Conservation (phyloP, 2,888 invertebrate genomes). For the Neoscelio sp. region DNA sequence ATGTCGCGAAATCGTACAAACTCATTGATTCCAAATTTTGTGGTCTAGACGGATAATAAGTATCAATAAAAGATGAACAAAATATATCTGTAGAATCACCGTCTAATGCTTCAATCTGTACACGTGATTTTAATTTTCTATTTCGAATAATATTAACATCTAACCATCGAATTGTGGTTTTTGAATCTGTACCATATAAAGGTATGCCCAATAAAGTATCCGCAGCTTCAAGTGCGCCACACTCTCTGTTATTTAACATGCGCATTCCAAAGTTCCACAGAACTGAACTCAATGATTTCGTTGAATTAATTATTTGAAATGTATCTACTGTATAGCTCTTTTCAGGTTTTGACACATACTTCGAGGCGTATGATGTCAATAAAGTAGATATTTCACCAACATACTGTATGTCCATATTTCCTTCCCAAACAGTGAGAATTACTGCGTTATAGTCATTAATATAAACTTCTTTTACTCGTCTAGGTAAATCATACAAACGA, state of each 20-base stretch:
- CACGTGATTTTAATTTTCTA: slow-evolving; percentile 43
- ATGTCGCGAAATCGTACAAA: slow-evolving; percentile 64
- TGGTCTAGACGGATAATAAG: slow-evolving; percentile 71
- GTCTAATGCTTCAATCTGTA: slow-evolving; percentile 68
- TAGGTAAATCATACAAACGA: slow-evolving; percentile 74
- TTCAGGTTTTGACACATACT: slow-evolving; percentile 75
- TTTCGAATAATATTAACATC: slow-evolving; percentile 68
- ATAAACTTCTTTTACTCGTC: slow-evolving; percentile 63
- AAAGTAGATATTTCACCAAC: slow-evolving; percentile 73
- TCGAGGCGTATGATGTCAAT: slow-evolving; percentile 73
- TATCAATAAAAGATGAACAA: slow-evolving; percentile 71
- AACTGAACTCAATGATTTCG: slow-evolving; percentile 71
- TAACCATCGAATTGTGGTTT: slow-evolving; percentile 72
- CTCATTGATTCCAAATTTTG: slow-evolving; percentile 62
- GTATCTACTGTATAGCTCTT: slow-evolving; percentile 69
- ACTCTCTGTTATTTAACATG: slow-evolving; percentile 56
- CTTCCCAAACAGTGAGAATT: slow-evolving; percentile 73
- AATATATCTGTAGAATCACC: slow-evolving; percentile 72
- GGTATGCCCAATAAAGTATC: slow-evolving; percentile 48
- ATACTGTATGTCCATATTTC: slow-evolving; percentile 76
- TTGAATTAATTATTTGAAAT: slow-evolving; percentile 73
- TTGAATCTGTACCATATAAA: slow-evolving; percentile 53
- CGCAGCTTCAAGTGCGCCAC: slow-evolving; percentile 59
- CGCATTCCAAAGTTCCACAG: slow-evolving; percentile 68
- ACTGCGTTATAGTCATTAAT: slow-evolving; percentile 72